Percentiles rank a stretch among this genome's conserved stretches.
Conservation (phyloP, 1,140 invertebrate genomes). For the Sarcophaga bullata region DNA sequence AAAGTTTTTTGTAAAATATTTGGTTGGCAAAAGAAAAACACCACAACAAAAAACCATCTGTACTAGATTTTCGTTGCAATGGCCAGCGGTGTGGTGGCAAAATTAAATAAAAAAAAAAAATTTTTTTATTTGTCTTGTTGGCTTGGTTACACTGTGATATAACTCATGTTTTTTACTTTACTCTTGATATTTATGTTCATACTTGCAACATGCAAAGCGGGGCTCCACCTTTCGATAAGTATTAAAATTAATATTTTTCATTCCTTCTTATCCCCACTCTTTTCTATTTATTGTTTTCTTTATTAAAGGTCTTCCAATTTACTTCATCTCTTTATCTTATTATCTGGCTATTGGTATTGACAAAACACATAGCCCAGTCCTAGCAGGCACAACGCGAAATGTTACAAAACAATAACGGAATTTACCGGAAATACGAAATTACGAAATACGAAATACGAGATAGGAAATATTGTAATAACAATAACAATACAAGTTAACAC, state of each 20-base stretch:
- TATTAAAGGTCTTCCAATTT: too few species aligned
- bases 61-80: slow-evolving; percentile 10
- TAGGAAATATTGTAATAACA: too few species aligned
- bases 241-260: slow-evolving; percentile 38
- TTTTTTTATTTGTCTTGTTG: slow-evolving; percentile 4
- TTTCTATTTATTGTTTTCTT: slow-evolving; percentile 20
- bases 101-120: neutral
- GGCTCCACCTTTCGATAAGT: slow-evolving; percentile 37
- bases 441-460: too few species aligned
- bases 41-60: neutral
- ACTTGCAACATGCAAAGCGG: slow-evolving; percentile 44
- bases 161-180: neutral
- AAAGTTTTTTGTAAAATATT: neutral
- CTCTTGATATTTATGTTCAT: slow-evolving; percentile 41
- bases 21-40: neutral
- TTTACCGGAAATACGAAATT: too few species aligned
- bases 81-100: neutral
- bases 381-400: too few species aligned
- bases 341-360: too few species aligned
- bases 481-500: too few species aligned
- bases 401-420: too few species aligned
- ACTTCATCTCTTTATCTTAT: too few species aligned
- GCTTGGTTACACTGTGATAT: neutral
- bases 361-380: too few species aligned
- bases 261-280: slow-evolving; percentile 29